Base-by-base conservation (phyloP, 2,113 vertebrate genomes). In the Callorhinus ursinus region DNA sequence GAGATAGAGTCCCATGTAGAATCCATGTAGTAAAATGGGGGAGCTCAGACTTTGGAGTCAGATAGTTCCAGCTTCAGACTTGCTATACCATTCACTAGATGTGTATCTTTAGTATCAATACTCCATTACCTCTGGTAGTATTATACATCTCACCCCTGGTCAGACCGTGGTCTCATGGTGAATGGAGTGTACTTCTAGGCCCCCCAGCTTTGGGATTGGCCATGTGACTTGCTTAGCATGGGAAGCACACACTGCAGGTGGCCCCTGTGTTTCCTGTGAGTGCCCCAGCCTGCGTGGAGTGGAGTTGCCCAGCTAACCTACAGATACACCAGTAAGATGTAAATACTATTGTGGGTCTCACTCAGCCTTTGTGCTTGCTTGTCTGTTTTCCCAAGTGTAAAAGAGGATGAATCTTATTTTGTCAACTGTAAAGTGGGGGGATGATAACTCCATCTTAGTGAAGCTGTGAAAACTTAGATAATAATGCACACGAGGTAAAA, bases 391-490 rank as follows among this genome's bases (percentile, higher is more conserved):
- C 39, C 74, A 74, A 67, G 16, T 22, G 24, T 51, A 12, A 93
- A 49, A 9, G 65, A 77, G 51, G 42, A 3, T 33, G 16, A 33
- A 6, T n/a, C n/a, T 88, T 61, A 28, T 18, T 85, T 57, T 67
- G 28, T 71, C 33, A n/a, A 4, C 31, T 26, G 13, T 57, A 74
- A 76, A 65, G 21, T 5, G 8, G 2, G 22, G 36, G 7, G 10
- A 33, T 39, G 19, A 59, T 39, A 61, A 49, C 63, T 19, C 10
- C 65, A 15, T 90, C 39, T 67, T 33, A 14, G 39, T 49, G 18
- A 94, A 71, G 74, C 51, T 88, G 63, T 55, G 69, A 90, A 15
- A 33, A 71, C 15, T 51, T 57, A 65, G 49, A 74, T 89, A 33
- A 85, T 57, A 33, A 42, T 67, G 7, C 10, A n/a, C 16, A 28